Conservation (phyloP, 2,888 invertebrate species). For the Tanypteryx hageni region DNA sequence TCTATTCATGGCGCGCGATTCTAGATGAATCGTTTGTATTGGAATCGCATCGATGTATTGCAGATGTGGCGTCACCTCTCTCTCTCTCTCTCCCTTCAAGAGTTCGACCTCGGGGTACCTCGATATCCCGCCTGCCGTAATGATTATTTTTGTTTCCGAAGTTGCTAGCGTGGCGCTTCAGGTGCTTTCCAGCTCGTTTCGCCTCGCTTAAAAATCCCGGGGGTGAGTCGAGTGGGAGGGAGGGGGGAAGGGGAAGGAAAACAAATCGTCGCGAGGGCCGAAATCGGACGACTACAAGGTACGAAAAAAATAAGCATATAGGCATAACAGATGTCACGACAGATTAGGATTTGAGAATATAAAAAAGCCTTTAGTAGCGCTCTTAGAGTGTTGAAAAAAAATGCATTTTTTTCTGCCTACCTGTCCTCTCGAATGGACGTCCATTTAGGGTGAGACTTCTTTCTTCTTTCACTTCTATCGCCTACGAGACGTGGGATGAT, state of each 20-base stretch:
- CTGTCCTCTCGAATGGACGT: background rate
- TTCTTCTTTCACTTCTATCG: background rate
- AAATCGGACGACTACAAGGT: background rate
- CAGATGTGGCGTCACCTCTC: slow-evolving; percentile 4
- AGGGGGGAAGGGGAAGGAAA: background rate
- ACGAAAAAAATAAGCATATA: background rate
- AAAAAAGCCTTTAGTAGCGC: background rate
- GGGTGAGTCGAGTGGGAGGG: background rate
- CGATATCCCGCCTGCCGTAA: background rate
- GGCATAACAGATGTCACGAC: slow-evolving; percentile 23
- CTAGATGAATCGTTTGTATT: slow-evolving; percentile 24
- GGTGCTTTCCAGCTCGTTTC: background rate
- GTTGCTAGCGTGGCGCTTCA: background rate
- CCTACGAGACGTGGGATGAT: too few relatives aligned
- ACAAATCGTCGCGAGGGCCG: background rate
- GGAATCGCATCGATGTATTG: slow-evolving; percentile 20
- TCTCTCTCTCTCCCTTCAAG: too few relatives aligned
- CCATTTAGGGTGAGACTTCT: background rate
- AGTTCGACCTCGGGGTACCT: slow-evolving; percentile 12
- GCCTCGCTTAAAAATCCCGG: too few relatives aligned
- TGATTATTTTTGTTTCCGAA: slow-evolving; percentile 25
- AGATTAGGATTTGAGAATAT: background rate
- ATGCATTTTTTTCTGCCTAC: background rate
- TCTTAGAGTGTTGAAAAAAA: background rate
- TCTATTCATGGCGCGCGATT: slow-evolving; percentile 22